Base-by-base conservation (phyloP, 2,797 vertebrate species). In the Halcyon smyrnensis region DNA sequence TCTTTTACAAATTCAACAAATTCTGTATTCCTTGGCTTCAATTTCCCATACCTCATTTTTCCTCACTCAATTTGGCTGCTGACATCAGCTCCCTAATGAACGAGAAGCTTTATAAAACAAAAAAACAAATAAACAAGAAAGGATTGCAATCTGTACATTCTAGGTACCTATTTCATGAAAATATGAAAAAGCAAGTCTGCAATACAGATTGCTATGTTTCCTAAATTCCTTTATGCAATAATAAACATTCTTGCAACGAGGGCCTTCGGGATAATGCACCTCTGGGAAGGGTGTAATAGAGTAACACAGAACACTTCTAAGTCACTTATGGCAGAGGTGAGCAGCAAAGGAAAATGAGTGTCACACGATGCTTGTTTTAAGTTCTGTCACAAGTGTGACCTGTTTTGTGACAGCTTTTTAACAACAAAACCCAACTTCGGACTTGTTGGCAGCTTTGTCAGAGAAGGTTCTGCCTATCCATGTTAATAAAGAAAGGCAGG, bases 61-160 rank as follows among this genome's bases (percentile, higher is more conserved):
- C 71, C 78, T 93, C 89, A 68, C 85, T 84, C 76, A 83, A 59
- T 95, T 95, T 95, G 87, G 76, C 48, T 95, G 78, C 76, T 92
- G 63, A 8, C 87, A 81, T 92, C 88, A 93, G 92, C 69, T 93
- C 73, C 82, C 70, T 48, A 65, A 63, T 71, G 84, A 96, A 92
- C 74, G 71, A 62, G 37, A 36, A 75, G 65, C 27, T 87, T 92
- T 75, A 67, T 60, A 46, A 79, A 82, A 28, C 50, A 89, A 91
- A 85, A 12, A 24, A 43, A 43, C 43, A 43, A 43, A 17, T 17
- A 43, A 43, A 43, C 43, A 43, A 43, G 7, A 43, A 12, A 25
- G 34, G 96, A 93, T 65, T 95, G 87, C 70, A 80, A 91, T 92
- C 43, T 80, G 24, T 45, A 86, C 63, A 28, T 41, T 80, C 76